These are phyloP conservation scores for Drosophila melanosoma DNA, from an alignment of 2,888 invertebrate genomes.

Conservation along the genomic window DNA sequence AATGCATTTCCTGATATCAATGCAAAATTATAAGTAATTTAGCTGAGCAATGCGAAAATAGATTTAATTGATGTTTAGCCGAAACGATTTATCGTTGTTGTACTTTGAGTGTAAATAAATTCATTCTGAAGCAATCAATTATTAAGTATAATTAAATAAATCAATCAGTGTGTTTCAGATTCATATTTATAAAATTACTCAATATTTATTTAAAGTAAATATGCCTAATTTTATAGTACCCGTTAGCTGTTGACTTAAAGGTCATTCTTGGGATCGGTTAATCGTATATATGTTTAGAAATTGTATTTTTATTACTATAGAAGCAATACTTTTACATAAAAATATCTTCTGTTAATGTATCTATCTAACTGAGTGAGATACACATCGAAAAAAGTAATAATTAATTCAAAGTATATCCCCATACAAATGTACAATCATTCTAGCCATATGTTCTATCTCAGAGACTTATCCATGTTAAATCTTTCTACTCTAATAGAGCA, in stretches of 20 bases:
- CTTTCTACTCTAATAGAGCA: not conserved
- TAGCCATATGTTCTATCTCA: not conserved
- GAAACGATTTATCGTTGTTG: not conserved
- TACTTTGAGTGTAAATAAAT: not conserved
- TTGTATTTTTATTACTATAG: not conserved
- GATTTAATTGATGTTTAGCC: constrained; percentile 8
- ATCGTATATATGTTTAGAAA: not conserved
- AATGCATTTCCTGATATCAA: constrained; percentile 57
- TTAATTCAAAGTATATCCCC: not conserved
- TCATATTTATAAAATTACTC: too few species aligned
- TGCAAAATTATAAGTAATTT: constrained; percentile 2
- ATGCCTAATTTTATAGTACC: not conserved
- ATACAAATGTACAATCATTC: not conserved
- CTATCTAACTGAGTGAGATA: not conserved
- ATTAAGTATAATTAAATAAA: not conserved
- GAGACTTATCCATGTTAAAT: not conserved
- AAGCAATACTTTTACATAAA: too few species aligned
- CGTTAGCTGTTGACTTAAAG: not conserved
- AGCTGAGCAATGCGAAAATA: not conserved
- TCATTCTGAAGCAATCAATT: constrained; percentile 3
- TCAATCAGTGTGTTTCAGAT: not conserved
- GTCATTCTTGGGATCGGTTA: not conserved
- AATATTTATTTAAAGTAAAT: too few species aligned
- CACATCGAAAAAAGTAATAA: not conserved
- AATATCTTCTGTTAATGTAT: too few species aligned